Evolutionary conservation across 1,140 invertebrate genomes (phyloP).

Genomic region (Melipona quadrifasciata): DNA sequence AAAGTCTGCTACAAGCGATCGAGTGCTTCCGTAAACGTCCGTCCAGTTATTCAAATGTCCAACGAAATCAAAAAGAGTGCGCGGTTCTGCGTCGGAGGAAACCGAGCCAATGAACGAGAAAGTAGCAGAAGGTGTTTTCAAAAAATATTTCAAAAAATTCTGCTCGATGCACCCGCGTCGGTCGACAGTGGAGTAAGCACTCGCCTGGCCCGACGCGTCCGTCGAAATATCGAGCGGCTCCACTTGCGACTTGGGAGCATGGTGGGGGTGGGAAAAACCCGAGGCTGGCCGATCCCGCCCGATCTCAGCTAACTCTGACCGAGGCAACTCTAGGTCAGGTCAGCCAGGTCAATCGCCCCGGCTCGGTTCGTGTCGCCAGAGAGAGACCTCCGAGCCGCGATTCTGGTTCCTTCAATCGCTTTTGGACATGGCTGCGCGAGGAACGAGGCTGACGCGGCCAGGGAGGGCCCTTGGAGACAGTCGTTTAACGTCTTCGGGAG

Average conservation of each 20-base stretch:
- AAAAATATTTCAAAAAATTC: not conserved
- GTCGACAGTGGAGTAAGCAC: constrained; percentile 28
- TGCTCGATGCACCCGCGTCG: not conserved
- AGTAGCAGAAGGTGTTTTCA: not conserved
- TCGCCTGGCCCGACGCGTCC: constrained; percentile 7
- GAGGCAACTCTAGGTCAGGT: constrained; percentile 74
- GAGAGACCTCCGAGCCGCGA: constrained; percentile 42
- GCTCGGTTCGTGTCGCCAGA: constrained; percentile 70
- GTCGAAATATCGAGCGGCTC: constrained; percentile 60
- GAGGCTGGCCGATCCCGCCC: constrained; percentile 45
- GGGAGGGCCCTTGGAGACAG: constrained; percentile 4
- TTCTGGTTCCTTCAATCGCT: constrained; percentile 20
- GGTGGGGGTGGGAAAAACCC: not conserved
- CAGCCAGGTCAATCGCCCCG: constrained; percentile 74
- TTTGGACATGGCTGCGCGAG: not conserved
- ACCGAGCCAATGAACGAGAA: too few relatives aligned
- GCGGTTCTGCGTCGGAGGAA: too few relatives aligned
- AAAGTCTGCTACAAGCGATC: not conserved
- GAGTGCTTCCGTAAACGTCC: not conserved
- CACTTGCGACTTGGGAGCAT: not conserved
- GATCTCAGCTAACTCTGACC: constrained; percentile 57
- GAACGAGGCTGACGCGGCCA: not conserved
- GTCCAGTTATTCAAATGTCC: too few relatives aligned
- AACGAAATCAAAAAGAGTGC: too few relatives aligned
- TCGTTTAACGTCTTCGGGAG: not conserved